Base-by-base conservation (phyloP, 2,113 vertebrate genomes). In the Cavia aperea region DNA sequence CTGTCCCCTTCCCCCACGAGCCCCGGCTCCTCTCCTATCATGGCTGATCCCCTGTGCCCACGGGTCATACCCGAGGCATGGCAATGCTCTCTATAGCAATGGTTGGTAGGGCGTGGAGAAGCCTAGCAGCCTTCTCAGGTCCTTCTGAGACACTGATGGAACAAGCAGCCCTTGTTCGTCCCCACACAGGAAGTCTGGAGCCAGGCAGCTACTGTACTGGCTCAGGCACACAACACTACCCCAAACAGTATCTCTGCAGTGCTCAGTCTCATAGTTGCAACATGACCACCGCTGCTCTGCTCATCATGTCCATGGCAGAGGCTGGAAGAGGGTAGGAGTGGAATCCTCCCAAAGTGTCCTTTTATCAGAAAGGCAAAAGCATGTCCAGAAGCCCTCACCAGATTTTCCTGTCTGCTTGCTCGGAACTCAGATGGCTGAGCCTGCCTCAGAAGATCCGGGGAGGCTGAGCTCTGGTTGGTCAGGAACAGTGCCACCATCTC, bases 341-440 rank as follows among this genome's bases (percentile, higher is more conserved):
- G 58, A 56, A 49, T 18, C 63, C 18, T 23, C 43, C 60, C 65
- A 21, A 73, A 58, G 36, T 73, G 23, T 26, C 58, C 13, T 5
- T 21, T 85, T 62, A 56, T 81, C 46, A 70, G 77, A 68, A 93
- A 93, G 89, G 56, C 75, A 43, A 84, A 94, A 51, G 81, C 54
- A 10, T 70, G 51, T 82, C 62, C 43, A 62, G 77, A 73, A 81
- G 46, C 18, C 2, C 12, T 65, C 43, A 33, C 5, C 46, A 31
- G 81, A 33, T 29, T 60, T 75, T 73, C 84, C 77, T 72, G 39
- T 86, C 78, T 90, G 15, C 15, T 29, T 4, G n/a, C 9, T 90
- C 72, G 62, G 77, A 46, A 63, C 24, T 39, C 51, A 73, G 24
- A 4, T 18, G 12, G 65, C 60, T 21, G 1, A 14, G 54, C 11